Evolutionary conservation across 2,797 vertebrate genomes (phyloP).

Genomic region (Onychomys leucogaster): DNA sequence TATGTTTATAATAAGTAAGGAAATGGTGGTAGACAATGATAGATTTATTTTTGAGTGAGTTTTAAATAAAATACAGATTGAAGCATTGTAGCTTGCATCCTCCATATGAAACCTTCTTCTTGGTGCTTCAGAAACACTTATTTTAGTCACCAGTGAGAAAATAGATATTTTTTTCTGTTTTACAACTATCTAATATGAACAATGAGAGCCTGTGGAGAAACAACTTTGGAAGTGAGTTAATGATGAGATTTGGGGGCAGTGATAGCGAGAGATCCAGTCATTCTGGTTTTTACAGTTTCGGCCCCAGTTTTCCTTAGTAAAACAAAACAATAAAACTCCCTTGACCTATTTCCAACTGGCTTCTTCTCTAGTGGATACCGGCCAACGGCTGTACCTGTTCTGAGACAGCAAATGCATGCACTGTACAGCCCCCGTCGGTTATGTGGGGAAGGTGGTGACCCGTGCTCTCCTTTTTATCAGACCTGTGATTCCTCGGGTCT

Average conservation of each 20-base stretch:
- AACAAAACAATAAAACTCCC: not conserved
- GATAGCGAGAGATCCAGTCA: not conserved
- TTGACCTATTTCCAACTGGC: slow-evolving; percentile 59
- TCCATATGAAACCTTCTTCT: not conserved
- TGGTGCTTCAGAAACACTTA: slow-evolving; percentile 2
- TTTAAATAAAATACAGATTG: not conserved
- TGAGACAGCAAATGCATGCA: not conserved
- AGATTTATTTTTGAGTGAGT: not conserved
- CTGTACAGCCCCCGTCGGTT: not conserved
- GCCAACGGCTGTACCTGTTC: not conserved
- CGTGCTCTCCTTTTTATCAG: not conserved
- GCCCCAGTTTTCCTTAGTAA: slow-evolving; percentile 57
- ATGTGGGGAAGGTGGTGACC: not conserved
- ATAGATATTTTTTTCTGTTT: not conserved
- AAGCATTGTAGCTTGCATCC: not conserved
- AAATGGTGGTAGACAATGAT: not conserved
- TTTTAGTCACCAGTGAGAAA: slow-evolving; percentile 11
- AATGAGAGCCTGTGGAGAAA: not conserved
- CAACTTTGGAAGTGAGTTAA: not conserved
- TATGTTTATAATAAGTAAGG: slow-evolving; percentile 10
- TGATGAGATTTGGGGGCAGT: not conserved
- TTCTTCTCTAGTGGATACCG: slow-evolving; percentile 38
- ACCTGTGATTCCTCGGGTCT: not conserved
- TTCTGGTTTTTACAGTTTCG: not conserved
- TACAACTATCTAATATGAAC: not conserved